These are phyloP conservation scores for Carlito syrichta DNA, from an alignment of 2,113 vertebrate species.

Conservation along the genomic window DNA sequence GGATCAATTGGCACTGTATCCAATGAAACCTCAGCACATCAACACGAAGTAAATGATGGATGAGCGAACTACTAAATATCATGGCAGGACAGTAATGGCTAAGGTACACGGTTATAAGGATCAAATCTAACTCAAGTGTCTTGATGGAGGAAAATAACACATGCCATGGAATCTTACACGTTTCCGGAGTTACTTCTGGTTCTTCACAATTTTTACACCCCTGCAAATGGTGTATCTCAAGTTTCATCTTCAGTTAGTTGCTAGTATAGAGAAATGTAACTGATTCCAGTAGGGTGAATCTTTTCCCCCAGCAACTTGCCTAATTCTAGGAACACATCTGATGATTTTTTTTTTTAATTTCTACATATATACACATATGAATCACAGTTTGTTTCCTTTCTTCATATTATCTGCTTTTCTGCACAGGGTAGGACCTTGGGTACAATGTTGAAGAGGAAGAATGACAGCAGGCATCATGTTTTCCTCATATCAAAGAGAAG, in stretches of 20 bases:
- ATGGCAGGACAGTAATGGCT: neutral
- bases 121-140: neutral
- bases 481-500: neutral
- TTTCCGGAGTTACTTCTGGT: neutral
- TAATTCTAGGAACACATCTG: neutral
- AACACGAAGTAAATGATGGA: neutral
- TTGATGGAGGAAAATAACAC: neutral
- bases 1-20: neutral
- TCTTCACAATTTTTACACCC: neutral
- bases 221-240: neutral
- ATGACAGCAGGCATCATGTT: neutral
- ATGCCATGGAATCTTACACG: neutral
- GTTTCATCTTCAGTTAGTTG: constrained; percentile 16
- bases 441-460: neutral
- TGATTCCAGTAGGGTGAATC: neutral
- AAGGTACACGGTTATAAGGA: neutral
- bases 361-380: neutral
- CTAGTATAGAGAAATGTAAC: neutral
- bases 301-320: neutral
- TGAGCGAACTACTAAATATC: neutral
- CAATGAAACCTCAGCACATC: neutral
- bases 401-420: neutral
- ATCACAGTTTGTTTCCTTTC: constrained; percentile 9
- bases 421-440: neutral
- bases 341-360: neutral